phyloP scores from a whole-genome alignment of 2,797 vertebrate genomes.

The Enteromius thamalakanensis region DNA sequence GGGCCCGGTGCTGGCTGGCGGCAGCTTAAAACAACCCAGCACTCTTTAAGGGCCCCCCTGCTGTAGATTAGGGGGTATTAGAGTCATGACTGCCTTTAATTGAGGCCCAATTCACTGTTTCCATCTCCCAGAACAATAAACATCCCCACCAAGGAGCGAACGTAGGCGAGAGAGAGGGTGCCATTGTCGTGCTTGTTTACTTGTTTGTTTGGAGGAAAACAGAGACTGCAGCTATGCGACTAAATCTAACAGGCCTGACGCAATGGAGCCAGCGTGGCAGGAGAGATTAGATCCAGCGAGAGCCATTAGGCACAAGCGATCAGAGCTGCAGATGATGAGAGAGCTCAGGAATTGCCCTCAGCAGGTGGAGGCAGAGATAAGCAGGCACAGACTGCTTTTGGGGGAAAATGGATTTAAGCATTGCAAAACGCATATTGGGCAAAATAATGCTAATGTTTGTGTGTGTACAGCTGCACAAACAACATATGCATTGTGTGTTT shows the following conservation, averaged over 20 bases:
- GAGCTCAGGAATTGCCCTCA: conserved; percentile 41
- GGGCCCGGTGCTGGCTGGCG: conserved; percentile 46
- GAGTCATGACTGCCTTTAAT: conserved; percentile 61
- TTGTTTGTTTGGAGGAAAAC: conserved; percentile 60
- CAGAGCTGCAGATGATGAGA: conserved; percentile 39
- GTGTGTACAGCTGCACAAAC: background rate
- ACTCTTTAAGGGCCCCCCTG: conserved; percentile 63
- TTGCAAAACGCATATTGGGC: background rate
- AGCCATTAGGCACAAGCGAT: conserved; percentile 46
- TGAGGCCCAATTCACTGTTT: conserved; percentile 62
- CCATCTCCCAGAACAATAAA: conserved; percentile 63
- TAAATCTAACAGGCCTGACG: conserved; percentile 45
- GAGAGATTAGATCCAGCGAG: conserved; percentile 56
- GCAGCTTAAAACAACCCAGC: conserved; percentile 54
- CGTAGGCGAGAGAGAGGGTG: conserved; percentile 26
- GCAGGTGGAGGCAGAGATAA: conserved; percentile 58
- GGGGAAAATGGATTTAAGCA: too few relatives aligned
- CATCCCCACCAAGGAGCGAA: conserved; percentile 54
- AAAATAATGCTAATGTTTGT: background rate
- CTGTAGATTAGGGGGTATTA: conserved; percentile 65
- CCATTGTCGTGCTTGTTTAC: conserved; percentile 55
- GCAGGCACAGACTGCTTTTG: background rate
- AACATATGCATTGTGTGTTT: background rate
- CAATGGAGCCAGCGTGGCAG: conserved; percentile 49
- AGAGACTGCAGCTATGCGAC: conserved; percentile 61